Evolutionary conservation across 2,113 vertebrate species (phyloP), one percentile per base, ranked within the genome.

Genomic region (Calyptomena viridis): DNA sequence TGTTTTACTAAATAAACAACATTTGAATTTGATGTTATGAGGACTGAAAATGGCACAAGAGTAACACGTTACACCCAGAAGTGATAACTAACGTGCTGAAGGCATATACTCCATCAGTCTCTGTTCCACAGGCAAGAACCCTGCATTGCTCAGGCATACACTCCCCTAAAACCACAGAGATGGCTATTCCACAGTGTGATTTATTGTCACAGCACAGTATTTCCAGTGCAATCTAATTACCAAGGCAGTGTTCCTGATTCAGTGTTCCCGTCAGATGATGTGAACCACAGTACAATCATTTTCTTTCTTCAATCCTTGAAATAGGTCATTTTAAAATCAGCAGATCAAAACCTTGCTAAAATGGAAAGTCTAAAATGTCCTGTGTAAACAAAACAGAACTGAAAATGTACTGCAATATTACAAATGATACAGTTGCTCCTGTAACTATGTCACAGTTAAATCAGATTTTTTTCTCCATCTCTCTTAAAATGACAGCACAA

Each of bases 161-260:
- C 47, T 21, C 37, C 53, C 67, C 78, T 93, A 46, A 79, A 90
- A 66, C 22, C 80, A 84, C 59, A 1, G 11, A 84, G 30, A 75
- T 53, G 56, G 89, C 83, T 68, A 77, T 79, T 94, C 81, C 88
- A 73, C 75, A 94, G 77, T 44, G 76, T 58, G 59, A 94, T 96
- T 90, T 94, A 91, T 67, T 95, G 77, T 93, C 94, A 91, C 24
- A 23, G 84, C 86, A 90, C 87, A 84, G 46, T 55, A 94, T 84
- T 87, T 95, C 92, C 86, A 95, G 94, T 95, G 92, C 92, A 95
- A 84, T 75, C 63, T 40, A 74, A 95, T 89, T 84, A 86, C 81
- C 94, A 90, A 92, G 69, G 88, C 24, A n/a, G 84, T 8, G 24
- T 31, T 89, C 67, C 55, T 42, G 79, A 90, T 68, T 74, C 82